A percentile compares a stretch with the other conserved stretches of the same genome.
phyloP scores from a whole-genome alignment of 2,113 vertebrate genomes.

The Notechis scutatus region DNA sequence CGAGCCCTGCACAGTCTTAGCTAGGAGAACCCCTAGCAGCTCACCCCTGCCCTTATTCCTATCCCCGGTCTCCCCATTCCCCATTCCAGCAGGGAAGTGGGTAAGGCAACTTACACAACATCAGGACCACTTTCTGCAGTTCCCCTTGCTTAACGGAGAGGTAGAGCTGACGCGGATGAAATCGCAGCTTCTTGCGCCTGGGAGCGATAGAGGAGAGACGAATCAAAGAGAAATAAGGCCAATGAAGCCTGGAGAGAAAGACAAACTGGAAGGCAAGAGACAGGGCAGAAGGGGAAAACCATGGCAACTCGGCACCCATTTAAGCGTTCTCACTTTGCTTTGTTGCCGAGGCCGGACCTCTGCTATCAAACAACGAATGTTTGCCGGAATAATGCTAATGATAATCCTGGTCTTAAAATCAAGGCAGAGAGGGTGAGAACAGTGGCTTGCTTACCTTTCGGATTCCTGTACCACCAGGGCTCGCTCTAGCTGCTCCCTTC shows the following conservation, averaged over 20 bases:
- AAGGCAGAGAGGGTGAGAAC: too few relatives aligned
- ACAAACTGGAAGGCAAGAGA: not conserved
- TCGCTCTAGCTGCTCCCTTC: slow-evolving; percentile 13
- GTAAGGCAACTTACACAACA: slow-evolving; percentile 54
- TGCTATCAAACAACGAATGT: not conserved
- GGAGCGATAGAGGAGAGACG: not conserved
- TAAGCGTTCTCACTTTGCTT: not conserved
- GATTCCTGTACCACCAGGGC: slow-evolving; percentile 26
- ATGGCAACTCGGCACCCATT: not conserved
- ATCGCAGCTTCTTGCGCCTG: slow-evolving; percentile 90
- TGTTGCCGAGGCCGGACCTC: too few relatives aligned
- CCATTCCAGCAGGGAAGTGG: not conserved
- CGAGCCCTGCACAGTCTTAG: too few relatives aligned
- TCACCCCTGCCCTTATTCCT: too few relatives aligned
- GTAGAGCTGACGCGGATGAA: slow-evolving; percentile 88
- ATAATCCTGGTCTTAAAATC: not conserved
- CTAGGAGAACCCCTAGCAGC: too few relatives aligned
- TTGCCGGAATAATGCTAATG: not conserved
- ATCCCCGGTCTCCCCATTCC: not conserved
- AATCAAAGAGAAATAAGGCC: not conserved
- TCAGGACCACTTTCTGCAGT: slow-evolving; percentile 86
- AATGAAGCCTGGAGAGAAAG: not conserved
- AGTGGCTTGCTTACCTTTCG: not conserved
- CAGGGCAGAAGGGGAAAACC: not conserved
- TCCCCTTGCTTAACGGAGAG: slow-evolving; percentile 87